A percentile compares a stretch with the other conserved stretches of the same genome.
Conservation (phyloP, 2,113 vertebrate genomes). For the Ceratotherium simum region DNA sequence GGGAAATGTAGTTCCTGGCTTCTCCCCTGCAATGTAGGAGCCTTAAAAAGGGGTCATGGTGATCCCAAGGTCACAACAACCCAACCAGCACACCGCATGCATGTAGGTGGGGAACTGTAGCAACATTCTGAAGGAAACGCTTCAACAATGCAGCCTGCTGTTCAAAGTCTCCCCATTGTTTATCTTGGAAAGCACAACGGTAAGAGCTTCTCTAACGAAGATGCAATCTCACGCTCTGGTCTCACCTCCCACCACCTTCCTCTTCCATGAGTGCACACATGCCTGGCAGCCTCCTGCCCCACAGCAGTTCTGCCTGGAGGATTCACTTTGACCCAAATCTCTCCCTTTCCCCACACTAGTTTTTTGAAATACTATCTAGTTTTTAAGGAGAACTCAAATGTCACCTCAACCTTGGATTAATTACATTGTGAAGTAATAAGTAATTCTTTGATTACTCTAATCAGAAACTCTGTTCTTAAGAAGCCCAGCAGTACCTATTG, state of each 20-base stretch:
- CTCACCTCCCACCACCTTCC: neutral
- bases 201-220: neutral
- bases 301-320: neutral
- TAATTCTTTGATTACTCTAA: neutral
- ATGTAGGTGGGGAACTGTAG: neutral
- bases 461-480: neutral
- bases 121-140: neutral
- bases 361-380: neutral
- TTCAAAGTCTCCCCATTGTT: neutral
- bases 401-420: neutral
- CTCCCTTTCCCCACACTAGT: neutral
- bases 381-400: neutral
- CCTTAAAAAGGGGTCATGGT: neutral
- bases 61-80: neutral
- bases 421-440: neutral
- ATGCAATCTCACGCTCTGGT: neutral
- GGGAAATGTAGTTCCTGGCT: neutral
- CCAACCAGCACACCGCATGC: fast-evolving
- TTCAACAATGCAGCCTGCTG: neutral
- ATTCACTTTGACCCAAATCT: neutral
- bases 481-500: neutral
- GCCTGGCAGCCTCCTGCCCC: fast-evolving
- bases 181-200: neutral
- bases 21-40: neutral
- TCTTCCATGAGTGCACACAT: fast-evolving